Percentiles rank a stretch among this genome's conserved stretches.
Evolutionary conservation across 2,797 vertebrate genomes (phyloP).

Genomic region (Chloroceryle amazona): DNA sequence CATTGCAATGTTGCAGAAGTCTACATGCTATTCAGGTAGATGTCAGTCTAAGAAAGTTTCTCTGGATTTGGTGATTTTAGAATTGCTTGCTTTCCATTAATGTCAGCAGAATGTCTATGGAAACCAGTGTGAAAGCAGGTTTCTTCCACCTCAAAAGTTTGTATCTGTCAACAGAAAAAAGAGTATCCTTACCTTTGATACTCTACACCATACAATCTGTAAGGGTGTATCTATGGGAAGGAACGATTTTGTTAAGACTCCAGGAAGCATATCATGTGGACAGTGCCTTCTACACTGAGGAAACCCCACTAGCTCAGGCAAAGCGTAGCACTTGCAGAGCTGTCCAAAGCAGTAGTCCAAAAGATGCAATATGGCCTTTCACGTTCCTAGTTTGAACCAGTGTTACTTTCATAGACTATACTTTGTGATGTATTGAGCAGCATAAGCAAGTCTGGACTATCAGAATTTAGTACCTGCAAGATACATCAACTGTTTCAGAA

Average conservation of each 20-base stretch:
- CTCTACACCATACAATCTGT: neutral
- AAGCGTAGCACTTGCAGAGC: rapidly evolving
- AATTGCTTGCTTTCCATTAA: neutral
- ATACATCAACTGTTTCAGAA: neutral
- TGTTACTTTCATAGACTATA: neutral
- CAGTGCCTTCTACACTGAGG: neutral
- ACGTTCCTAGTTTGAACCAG: neutral
- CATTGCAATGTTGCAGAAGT: neutral
- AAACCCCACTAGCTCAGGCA: neutral
- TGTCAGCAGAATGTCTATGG: neutral
- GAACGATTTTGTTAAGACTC: neutral
- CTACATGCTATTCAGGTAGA: neutral
- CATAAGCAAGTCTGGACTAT: neutral
- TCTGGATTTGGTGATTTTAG: neutral
- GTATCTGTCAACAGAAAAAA: neutral
- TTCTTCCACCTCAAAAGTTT: neutral
- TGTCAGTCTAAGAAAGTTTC: neutral
- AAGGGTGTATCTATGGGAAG: neutral
- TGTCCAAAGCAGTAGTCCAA: neutral
- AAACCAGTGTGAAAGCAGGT: neutral
- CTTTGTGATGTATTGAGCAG: neutral
- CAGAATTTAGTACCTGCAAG: neutral
- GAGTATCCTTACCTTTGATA: rapidly evolving
- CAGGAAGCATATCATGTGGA: rapidly evolving
- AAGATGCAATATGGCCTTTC: neutral